Evolutionary conservation across 2,797 vertebrate species (phyloP).

Genomic region (Lindbergichthys nudifrons): DNA sequence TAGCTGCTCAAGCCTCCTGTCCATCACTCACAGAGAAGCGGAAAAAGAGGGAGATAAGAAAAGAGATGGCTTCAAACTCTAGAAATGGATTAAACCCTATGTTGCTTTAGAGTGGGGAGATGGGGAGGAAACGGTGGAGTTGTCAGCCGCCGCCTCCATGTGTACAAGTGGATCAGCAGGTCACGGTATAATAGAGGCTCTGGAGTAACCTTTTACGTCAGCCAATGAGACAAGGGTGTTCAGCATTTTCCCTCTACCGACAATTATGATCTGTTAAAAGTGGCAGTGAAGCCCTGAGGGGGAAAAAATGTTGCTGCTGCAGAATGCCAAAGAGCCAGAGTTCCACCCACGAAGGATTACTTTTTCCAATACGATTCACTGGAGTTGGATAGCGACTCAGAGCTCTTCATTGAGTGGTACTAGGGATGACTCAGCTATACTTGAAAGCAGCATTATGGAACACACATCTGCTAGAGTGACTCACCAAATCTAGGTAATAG

Average conservation of each 20-base stretch:
- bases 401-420: conserved; percentile 27
- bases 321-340: conserved; percentile 51
- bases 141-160: conserved; percentile 27
- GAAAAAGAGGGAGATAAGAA: conserved; percentile 60
- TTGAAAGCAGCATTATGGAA: conserved; percentile 36
- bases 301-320: neutral
- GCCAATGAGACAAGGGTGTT: conserved; percentile 49
- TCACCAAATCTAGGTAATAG: conserved; percentile 49
- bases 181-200: conserved; percentile 43
- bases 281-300: conserved; percentile 31
- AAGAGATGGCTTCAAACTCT: conserved; percentile 61
- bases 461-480: conserved; percentile 47
- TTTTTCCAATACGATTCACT: conserved; percentile 18
- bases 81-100: conserved; percentile 62
- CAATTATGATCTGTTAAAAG: conserved; percentile 66
- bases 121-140: conserved; percentile 18
- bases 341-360: conserved; percentile 44
- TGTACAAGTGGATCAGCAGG: conserved; percentile 52
- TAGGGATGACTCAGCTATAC: conserved; percentile 47
- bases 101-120: conserved; percentile 41
- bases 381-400: conserved; percentile 31
- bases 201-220: conserved; percentile 59
- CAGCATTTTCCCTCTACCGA: conserved; percentile 53
- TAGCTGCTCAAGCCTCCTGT: conserved; percentile 66
- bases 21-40: conserved; percentile 71